Base-by-base conservation (phyloP, 2,113 vertebrate species). In the Caranx ignobilis region DNA sequence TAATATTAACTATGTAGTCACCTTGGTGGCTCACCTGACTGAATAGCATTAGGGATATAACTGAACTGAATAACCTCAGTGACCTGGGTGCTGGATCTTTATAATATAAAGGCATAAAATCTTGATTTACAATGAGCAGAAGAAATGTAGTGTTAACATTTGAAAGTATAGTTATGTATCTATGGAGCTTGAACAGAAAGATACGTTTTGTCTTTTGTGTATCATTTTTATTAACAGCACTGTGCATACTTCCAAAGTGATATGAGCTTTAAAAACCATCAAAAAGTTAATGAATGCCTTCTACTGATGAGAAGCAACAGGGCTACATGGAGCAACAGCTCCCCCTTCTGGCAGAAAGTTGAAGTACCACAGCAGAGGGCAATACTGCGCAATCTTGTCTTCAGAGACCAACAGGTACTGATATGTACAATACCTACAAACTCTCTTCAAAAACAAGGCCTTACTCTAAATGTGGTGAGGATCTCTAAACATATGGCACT, bases 401-500 rank as follows among this genome's bases (percentile, higher is more conserved):
- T 82, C 77, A 62, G 79, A 80, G 79, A 85, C 72, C 59, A 55
- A 76, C 54, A 48, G 32, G 68, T 73, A 68, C 66, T 75, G 35
- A 77, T 63, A 37, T 4, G 3, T 37, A 37, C 74, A 26, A 79
- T 41, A 72, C 73, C 84, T 18, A 78, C 69, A 75, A 70, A 83
- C 63, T 60, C 86, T 85, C 77, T 71, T 89, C 61, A 72, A 77
- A 67, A 82, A 85, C 75, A 77, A 86, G 81, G 85, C 83, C 81
- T 77, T 84, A 67, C n/a, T 85, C 80, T 70, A 67, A 71, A 80
- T 81, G 83, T 62, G 67, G 77, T 70, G 85, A 91, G 60, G 71
- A 77, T 77, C 60, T 91, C 82, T 65, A 72, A 84, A 92, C 73
- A 84, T 91, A 93, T 95, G 95, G 95, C 95, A 95, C 94, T 90